phyloP scores from a whole-genome alignment of 2,113 vertebrate genomes.

The Shinisaurus crocodilurus region DNA sequence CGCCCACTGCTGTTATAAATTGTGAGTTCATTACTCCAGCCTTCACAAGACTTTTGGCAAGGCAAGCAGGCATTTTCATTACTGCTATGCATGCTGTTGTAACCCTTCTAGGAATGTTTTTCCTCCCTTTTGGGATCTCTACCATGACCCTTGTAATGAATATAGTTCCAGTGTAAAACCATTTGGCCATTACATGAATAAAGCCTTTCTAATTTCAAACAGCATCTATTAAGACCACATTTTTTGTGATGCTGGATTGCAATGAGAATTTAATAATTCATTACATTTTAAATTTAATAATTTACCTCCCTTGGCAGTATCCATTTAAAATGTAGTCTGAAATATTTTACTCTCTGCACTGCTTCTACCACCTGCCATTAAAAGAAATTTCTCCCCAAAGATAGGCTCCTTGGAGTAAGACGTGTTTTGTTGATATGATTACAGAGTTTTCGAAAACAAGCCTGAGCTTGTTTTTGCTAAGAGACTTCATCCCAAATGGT shows the following conservation, averaged over 20 bases:
- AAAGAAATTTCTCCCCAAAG: conserved; percentile 34
- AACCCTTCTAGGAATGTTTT: accelerated
- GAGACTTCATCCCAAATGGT: conserved; percentile 9
- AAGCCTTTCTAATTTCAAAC: conserved; percentile 6
- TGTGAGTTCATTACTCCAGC: neutral
- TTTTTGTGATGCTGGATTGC: conserved; percentile 23
- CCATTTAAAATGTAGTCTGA: conserved; percentile 46
- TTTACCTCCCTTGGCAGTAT: conserved; percentile 40
- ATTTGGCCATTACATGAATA: neutral
- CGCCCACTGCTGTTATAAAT: too few species aligned
- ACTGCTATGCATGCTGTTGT: neutral
- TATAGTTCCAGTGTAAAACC: neutral
- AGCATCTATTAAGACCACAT: conserved; percentile 13
- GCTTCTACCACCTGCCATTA: conserved; percentile 44
- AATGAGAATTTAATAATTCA: conserved; percentile 56
- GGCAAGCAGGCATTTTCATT: too few species aligned
- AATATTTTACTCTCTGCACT: conserved; percentile 32
- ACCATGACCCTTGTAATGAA: accelerated
- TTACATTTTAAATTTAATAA: conserved; percentile 58
- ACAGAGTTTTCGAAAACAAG: conserved; percentile 31
- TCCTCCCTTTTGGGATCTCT: neutral
- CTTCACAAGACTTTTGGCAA: neutral
- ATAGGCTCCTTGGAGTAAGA: neutral
- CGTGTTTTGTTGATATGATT: conserved; percentile 33
- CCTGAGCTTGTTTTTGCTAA: neutral